Base-by-base conservation (phyloP, 2,797 vertebrate genomes). In the Sardinella longiceps region DNA sequence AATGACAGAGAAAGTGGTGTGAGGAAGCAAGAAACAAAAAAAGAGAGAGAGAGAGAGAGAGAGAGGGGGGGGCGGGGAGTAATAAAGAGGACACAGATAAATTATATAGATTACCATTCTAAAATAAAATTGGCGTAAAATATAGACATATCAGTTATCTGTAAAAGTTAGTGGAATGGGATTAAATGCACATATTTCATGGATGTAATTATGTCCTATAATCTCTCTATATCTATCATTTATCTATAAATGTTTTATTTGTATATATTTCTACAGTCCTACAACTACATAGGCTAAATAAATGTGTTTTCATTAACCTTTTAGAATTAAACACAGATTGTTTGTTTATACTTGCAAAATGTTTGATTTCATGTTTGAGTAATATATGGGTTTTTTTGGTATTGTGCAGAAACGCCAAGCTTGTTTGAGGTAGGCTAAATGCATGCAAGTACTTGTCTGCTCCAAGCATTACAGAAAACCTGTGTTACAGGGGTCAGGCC, bases 1-100 rank as follows among this genome's bases (percentile, higher is more conserved):
- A 81, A 87, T n/a, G 88, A 74, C 56, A 82, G 85, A 85, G 83
- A 89, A 86, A 56, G 18, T 33, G 80, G 88, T 33, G 63, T 83
- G 84, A 81, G 39, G 56, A 74, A 30, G n/a, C 66, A 43, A 15
- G 20, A 28, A 80, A 83, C 77, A 81, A 46, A 85, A 77, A 81
- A 53, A 88, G 84, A 58, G 53, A 81, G 60, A 87, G 88, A 82
- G 66, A 80, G n/a, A n/a, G n/a, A n/a, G n/a, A n/a, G n/a, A n/a
- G n/a, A n/a, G n/a, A n/a, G n/a, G n/a, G n/a, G n/a, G n/a, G n/a
- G n/a, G n/a, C n/a, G n/a, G n/a, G n/a, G n/a, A n/a, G n/a, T n/a
- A n/a, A n/a, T n/a, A n/a, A n/a, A n/a, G n/a, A n/a, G n/a, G n/a
- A n/a, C n/a, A n/a, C n/a, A n/a, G n/a, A n/a, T n/a, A n/a, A n/a